Conservation (phyloP, 2,888 invertebrate species). For the Escarpia spicata region DNA sequence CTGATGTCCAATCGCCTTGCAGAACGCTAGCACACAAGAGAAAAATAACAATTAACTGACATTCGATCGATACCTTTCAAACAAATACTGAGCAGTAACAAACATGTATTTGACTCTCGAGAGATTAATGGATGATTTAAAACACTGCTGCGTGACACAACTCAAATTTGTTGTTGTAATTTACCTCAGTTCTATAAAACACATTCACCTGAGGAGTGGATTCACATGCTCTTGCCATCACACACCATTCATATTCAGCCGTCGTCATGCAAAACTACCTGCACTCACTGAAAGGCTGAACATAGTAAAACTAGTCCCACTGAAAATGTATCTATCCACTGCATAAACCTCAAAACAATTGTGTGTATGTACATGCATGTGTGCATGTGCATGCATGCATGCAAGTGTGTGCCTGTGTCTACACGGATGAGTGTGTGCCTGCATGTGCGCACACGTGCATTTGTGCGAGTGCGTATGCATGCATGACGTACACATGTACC, state of each 20-base stretch:
- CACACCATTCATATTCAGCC: not conserved
- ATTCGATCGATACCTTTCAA: not conserved
- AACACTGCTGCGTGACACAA: too few relatives aligned
- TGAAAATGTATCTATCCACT: too few relatives aligned
- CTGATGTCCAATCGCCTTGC: slow-evolving; percentile 51
- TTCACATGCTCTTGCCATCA: too few relatives aligned
- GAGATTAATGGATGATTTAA: too few relatives aligned
- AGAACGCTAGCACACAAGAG: slow-evolving; percentile 46
- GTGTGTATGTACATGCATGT: slow-evolving; percentile 18
- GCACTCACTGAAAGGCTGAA: not conserved
- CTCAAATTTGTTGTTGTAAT: too few relatives aligned
- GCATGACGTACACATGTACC: not conserved
- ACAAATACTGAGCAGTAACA: too few relatives aligned
- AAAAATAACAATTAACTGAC: not conserved
- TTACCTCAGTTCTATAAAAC: too few relatives aligned
- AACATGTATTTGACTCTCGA: too few relatives aligned
- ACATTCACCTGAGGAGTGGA: too few relatives aligned
- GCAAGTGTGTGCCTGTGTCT: not conserved
- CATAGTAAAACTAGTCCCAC: not conserved
- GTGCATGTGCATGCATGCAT: not conserved
- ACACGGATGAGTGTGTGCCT: not conserved
- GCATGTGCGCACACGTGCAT: not conserved
- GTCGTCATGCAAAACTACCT: not conserved
- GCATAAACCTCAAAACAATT: not conserved
- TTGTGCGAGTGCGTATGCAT: not conserved